These are phyloP conservation scores for Entomobrya proxima DNA, from an alignment of 2,888 invertebrate genomes.

Conservation along the genomic window DNA sequence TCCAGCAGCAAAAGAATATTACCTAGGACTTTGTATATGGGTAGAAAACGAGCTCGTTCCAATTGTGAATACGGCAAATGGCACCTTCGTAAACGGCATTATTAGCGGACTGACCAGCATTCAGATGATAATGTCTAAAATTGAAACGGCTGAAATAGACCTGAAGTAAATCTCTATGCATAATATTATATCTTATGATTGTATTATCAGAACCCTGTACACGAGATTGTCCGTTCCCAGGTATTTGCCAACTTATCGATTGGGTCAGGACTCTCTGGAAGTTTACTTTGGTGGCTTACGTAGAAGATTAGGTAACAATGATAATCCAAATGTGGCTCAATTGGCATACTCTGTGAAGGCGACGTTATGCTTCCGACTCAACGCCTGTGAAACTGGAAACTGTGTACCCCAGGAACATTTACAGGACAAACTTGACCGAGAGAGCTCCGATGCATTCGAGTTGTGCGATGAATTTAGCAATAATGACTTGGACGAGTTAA, in stretches of 20 bases:
- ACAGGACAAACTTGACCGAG: not conserved
- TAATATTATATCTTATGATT: not conserved
- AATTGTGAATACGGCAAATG: too few relatives aligned
- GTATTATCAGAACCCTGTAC: not conserved
- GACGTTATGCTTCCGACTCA: not conserved
- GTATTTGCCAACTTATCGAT: constrained; percentile 12
- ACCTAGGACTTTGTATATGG: too few relatives aligned
- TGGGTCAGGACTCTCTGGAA: constrained; percentile 24
- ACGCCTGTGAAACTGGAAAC: not conserved
- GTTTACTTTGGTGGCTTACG: constrained; percentile 13
- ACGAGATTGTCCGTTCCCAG: not conserved
- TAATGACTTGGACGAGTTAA: not conserved
- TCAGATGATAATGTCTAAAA: not conserved
- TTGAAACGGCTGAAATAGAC: not conserved
- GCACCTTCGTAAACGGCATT: too few relatives aligned
- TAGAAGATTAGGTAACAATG: not conserved
- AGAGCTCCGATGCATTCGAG: not conserved
- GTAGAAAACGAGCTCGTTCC: too few relatives aligned
- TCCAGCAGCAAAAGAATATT: too few relatives aligned
- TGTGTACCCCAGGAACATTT: not conserved
- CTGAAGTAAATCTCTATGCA: not conserved
- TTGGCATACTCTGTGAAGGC: not conserved
- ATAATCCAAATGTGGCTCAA: constrained; percentile 24
- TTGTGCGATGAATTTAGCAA: not conserved
- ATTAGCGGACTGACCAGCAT: not conserved